Evolutionary conservation across 2,797 vertebrate genomes (phyloP), one percentile per base, ranked within the genome.

Genomic region (Aselliscus stoliczkanus): DNA sequence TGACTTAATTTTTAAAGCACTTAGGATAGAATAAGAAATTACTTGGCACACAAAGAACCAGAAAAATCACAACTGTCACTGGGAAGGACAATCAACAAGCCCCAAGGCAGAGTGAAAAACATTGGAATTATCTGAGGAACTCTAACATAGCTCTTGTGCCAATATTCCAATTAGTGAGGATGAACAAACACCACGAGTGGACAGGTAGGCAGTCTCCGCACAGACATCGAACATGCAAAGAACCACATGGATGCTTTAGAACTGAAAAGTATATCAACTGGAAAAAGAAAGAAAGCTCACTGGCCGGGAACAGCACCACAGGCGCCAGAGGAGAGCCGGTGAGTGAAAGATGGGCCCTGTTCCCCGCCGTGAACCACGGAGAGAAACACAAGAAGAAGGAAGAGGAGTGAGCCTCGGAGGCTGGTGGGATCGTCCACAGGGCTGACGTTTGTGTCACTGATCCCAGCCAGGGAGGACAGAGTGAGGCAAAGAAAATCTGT

Each of bases 161-260:
- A 34, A 42, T 20, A 21, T 60, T 29, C 56, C 23, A 13, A 23
- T 10, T 25, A 39, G 37, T 1, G 5, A 42, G 52, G 50, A 7
- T 4, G 47, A 42, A 13, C 9, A 13, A 17, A 44, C 1, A 0
- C 52, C 1, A 1, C 0, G 8, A 21, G 25, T 1, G 25, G 60
- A 42, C n/a, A 47, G 2, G 5, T 3, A 23, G 27, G 4, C 3
- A 10, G 34, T 47, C 29, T 85, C 56, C 1, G 44, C 73, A 54
- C 15, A 62, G 42, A 54, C 23, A 27, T 4, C 34, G 42, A 25
- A 34, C 21, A 4, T 3, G 2, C 11, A 56, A 21, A 47, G 82
- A 83, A 2, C 5, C 52, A 15, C 37, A 3, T 2, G n/a, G 58
- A 52, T 20, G 10, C 25, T 10, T 39, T 1, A 25, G 34, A 56